These are phyloP conservation scores for Anastrepha obliqua DNA, from an alignment of 1,140 invertebrate genomes.

Conservation along the genomic window DNA sequence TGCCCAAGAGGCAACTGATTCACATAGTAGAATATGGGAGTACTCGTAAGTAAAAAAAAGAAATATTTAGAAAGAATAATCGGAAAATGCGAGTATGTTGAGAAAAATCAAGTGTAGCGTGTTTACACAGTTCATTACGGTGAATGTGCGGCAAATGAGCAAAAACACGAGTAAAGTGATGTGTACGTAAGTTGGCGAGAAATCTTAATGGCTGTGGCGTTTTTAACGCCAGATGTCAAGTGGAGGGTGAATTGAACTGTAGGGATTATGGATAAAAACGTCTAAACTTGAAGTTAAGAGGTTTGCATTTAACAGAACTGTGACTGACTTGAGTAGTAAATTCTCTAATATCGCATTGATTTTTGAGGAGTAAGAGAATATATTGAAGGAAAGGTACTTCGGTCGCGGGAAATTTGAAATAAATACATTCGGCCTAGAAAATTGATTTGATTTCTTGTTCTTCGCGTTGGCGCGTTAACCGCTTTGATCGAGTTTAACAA, in stretches of 20 bases:
- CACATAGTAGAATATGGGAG: background rate
- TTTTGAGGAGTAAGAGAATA: no score
- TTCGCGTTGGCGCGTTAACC: no score
- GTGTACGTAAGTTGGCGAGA: slow-evolving; percentile 11
- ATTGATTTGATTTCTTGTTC: no score
- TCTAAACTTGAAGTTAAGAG: background rate
- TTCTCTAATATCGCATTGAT: background rate
- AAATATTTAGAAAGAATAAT: slow-evolving; percentile 14
- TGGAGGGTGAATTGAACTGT: background rate
- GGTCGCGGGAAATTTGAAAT: no score
- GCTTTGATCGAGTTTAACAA: no score
- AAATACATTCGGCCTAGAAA: no score
- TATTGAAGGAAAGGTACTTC: no score
- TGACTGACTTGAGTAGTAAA: slow-evolving; percentile 35
- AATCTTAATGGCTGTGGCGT: background rate
- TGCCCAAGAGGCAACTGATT: slow-evolving; percentile 1
- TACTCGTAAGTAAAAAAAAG: background rate
- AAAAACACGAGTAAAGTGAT: slow-evolving; percentile 12
- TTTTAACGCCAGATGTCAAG: background rate
- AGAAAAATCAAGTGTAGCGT: slow-evolving; percentile 51
- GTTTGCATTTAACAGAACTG: background rate
- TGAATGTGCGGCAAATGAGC: slow-evolving; percentile 36
- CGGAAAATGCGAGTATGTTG: slow-evolving; percentile 20
- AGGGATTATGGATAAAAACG: slow-evolving; percentile 7
- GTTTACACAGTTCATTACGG: slow-evolving; percentile 48